Base-by-base conservation (phyloP, 2,113 vertebrate species). In the Lasiurus cinereus region DNA sequence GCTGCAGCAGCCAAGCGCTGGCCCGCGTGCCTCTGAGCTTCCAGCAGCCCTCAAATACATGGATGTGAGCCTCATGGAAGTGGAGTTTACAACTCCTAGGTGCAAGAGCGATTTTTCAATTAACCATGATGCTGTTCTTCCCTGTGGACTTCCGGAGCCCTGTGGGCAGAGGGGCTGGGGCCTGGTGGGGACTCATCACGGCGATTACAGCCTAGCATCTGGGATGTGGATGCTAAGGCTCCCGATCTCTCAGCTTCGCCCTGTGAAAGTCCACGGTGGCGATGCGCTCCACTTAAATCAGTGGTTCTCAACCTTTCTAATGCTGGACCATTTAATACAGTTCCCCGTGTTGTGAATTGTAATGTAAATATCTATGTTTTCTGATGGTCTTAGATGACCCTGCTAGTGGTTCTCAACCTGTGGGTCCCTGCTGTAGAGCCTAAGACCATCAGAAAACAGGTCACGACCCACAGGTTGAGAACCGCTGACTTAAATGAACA, bases 61-160 rank as follows among this genome's bases (percentile, higher is more conserved):
- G 36, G 43, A 56, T 82, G 62, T 0, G 2, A 22, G 29, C 29
- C 73, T 54, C 6, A 59, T 8, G 4, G 6, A n/a, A 83, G 46
- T 16, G 27, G 43, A 93, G 52, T 94, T 83, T 93, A 91, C 59
- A 80, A 16, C 79, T 80, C 59, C 3, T 86, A 89, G 76, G 91
- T 87, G 76, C 90, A 93, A 21, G 70, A 88, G 39, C 48, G 24
- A 39, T 73, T 80, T 91, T 95, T 84, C 91, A 91, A 69, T 91
- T 77, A 93, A 39, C 33, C 69, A 9, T 73, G 64, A 80, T 74
- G 13, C 21, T 36, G 39, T 76, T 72, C 66, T 92, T 70, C 73
- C 33, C 46, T 19, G 0, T 33, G 85, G 50, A 76, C 92, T 83
- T 67, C 85, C 64, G 85, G 29, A 94, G 36, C 48, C 8, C 3